Conservation (phyloP, 2,113 vertebrate species). For the Anhinga rufa region DNA sequence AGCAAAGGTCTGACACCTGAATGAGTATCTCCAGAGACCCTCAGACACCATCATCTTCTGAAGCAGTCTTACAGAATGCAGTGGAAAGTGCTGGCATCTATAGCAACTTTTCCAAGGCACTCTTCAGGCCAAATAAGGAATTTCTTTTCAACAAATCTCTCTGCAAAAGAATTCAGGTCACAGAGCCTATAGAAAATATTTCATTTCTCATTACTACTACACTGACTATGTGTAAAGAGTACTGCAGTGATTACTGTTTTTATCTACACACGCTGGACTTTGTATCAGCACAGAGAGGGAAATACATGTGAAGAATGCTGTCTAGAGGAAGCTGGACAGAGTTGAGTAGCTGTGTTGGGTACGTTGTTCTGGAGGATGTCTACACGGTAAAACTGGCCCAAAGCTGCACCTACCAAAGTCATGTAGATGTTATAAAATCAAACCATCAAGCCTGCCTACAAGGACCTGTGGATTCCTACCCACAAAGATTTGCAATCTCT, state of each 20-base stretch:
- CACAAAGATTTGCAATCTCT: neutral
- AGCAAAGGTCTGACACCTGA: neutral
- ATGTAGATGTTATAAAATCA: neutral
- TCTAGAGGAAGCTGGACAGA: neutral
- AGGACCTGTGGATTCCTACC: neutral
- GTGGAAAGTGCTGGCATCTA: neutral
- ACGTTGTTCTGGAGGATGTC: neutral
- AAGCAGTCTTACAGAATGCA: neutral
- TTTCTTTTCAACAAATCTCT: slow-evolving; percentile 14
- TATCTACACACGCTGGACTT: neutral
- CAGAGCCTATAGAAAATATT: slow-evolving; percentile 8
- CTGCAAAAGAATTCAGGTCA: slow-evolving; percentile 28
- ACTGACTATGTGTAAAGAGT: neutral
- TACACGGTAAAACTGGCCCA: neutral
- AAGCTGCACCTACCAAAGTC: neutral
- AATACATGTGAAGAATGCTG: neutral
- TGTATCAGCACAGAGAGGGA: neutral
- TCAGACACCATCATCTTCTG: neutral
- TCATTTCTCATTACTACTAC: neutral
- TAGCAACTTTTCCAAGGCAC: neutral
- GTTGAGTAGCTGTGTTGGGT: neutral
- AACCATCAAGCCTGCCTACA: neutral
- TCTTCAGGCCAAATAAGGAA: slow-evolving; percentile 45
- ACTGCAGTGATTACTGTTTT: neutral
- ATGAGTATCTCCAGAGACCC: neutral